phyloP scores from a whole-genome alignment of 1,140 invertebrate species.

The Hermatobates lingyangjiaoensis region DNA sequence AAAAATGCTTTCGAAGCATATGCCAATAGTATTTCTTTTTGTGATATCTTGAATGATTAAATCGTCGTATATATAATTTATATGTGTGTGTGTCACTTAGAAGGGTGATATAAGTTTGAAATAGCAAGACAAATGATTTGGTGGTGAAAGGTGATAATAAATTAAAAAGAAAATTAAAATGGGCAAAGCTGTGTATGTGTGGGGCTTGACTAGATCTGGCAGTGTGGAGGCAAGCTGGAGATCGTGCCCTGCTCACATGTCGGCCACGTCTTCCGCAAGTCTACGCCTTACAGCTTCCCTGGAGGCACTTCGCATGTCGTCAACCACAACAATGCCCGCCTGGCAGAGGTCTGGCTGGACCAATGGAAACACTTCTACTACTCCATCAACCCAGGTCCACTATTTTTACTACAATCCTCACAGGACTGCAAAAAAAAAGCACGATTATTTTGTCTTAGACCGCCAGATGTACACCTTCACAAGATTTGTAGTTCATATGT shows the following conservation, averaged over 20 bases:
- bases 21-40: too few relatives aligned
- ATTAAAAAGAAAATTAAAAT: too few relatives aligned
- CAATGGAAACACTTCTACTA: conserved; percentile 97
- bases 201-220: conserved; percentile 75
- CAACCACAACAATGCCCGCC: conserved; percentile 92
- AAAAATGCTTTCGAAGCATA: too few relatives aligned
- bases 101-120: too few relatives aligned
- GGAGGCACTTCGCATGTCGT: conserved; percentile 94
- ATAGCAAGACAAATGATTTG: too few relatives aligned
- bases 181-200: too few relatives aligned
- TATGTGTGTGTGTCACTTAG: too few relatives aligned
- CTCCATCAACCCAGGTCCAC: conserved; percentile 84
- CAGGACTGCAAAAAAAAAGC: background rate
- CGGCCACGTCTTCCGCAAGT: conserved; percentile 95
- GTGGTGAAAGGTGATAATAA: too few relatives aligned
- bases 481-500: background rate
- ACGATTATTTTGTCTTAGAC: background rate
- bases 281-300: conserved; percentile 96
- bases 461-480: background rate
- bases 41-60: too few relatives aligned
- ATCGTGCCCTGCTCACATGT: conserved; percentile 83
- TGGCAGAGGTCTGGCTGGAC: conserved; percentile 94
- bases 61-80: too few relatives aligned
- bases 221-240: conserved; percentile 85
- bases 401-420: conserved; percentile 1